Conservation (phyloP, 2,888 invertebrate genomes). For the Yponomeuta evonymella region DNA sequence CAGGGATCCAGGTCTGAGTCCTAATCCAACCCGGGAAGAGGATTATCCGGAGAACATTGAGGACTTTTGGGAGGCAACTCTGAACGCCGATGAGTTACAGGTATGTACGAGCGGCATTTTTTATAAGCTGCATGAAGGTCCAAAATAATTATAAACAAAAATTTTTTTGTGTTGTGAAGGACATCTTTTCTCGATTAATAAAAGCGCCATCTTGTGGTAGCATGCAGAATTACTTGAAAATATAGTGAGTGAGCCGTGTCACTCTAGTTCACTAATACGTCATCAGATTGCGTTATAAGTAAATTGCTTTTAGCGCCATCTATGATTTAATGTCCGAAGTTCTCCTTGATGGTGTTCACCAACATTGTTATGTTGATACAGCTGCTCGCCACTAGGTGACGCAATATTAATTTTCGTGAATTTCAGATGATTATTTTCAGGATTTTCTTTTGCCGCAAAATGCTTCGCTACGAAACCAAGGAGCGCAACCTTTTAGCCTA, state of each 20-base stretch:
- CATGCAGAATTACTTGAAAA: not conserved
- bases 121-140: no score
- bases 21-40: constrained; percentile 54
- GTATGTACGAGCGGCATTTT: constrained; percentile 27
- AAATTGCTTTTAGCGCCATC: not conserved
- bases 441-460: not conserved
- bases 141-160: no score
- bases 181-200: not conserved
- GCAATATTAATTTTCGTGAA: not conserved
- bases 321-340: not conserved
- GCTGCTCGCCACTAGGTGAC: not conserved
- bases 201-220: constrained; percentile 25
- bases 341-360: not conserved
- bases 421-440: not conserved
- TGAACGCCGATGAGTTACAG: constrained; percentile 43
- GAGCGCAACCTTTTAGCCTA: not conserved
- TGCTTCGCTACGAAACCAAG: not conserved
- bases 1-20: constrained; percentile 55
- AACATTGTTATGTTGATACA: not conserved
- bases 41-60: constrained; percentile 68
- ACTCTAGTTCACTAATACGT: no score
- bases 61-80: constrained; percentile 63
- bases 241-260: no score
- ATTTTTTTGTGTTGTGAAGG: no score
- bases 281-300: not conserved